A percentile compares a stretch with the other conserved stretches of the same genome.
Evolutionary conservation across 2,797 vertebrate genomes (phyloP).

Genomic region (Ceyx erithaca): DNA sequence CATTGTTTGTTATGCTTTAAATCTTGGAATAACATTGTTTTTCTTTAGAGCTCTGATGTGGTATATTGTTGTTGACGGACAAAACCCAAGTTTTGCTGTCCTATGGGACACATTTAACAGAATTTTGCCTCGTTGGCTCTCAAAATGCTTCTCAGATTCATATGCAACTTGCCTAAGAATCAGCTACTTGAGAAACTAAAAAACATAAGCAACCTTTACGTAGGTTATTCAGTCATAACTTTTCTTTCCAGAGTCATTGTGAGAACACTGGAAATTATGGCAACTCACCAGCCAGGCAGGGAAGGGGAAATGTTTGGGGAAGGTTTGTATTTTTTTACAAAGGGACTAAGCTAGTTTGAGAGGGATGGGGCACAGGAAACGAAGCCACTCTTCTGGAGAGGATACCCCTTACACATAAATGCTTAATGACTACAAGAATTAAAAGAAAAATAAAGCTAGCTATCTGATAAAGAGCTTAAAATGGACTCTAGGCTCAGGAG

Average conservation of each 20-base stretch:
- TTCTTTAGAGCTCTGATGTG: background rate
- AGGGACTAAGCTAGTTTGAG: background rate
- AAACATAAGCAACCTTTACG: background rate
- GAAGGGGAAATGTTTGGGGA: background rate
- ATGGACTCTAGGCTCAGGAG: slow-evolving; percentile 19
- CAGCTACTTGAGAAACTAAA: background rate
- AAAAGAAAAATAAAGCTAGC: background rate
- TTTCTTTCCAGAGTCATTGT: background rate
- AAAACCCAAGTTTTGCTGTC: background rate
- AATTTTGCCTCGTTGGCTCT: background rate
- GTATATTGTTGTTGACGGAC: background rate
- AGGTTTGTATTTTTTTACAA: background rate
- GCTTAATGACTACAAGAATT: background rate
- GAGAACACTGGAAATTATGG: background rate
- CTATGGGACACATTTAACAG: background rate
- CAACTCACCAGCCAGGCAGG: background rate
- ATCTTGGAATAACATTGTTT: background rate
- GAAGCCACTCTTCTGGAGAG: background rate
- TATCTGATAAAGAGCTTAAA: slow-evolving; percentile 25
- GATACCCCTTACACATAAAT: background rate
- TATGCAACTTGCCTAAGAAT: background rate
- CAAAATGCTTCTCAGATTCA: background rate
- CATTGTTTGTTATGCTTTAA: background rate
- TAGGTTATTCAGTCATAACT: background rate
- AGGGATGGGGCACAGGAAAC: background rate